Conservation (phyloP, 2,797 vertebrate species). For the Tapirus indicus region DNA sequence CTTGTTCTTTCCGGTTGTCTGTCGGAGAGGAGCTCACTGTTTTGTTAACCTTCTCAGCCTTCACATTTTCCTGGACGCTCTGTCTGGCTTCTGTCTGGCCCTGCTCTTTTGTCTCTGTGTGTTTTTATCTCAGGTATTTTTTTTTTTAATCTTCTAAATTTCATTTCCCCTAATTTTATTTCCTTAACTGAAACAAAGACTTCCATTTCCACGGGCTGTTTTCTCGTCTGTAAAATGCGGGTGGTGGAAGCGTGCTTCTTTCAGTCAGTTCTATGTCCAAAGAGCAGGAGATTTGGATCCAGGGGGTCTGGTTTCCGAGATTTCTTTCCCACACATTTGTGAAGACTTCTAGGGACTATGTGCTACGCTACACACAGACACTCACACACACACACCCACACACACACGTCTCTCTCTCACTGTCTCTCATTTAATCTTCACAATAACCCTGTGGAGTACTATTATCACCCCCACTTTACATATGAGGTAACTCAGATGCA, state of each 20-base stretch:
- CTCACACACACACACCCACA: neutral
- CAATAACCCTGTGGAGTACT: neutral
- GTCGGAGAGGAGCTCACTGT: slow-evolving; percentile 77
- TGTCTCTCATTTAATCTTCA: neutral
- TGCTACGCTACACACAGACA: neutral
- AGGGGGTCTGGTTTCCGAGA: neutral
- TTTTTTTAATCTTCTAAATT: neutral
- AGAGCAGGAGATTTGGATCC: neutral
- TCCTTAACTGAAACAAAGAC: neutral
- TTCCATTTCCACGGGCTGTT: neutral
- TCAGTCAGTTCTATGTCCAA: neutral
- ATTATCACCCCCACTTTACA: neutral
- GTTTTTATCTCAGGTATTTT: slow-evolving; percentile 69
- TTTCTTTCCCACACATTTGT: neutral
- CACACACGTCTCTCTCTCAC: too few relatives aligned
- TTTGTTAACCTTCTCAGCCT: slow-evolving; percentile 80
- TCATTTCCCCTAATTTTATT: neutral
- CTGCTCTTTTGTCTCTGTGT: neutral
- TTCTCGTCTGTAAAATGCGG: neutral
- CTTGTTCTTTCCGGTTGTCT: slow-evolving; percentile 63
- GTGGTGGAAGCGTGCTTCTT: neutral
- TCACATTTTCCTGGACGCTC: neutral
- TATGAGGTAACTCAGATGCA: neutral
- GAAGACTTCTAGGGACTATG: neutral
- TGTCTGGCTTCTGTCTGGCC: neutral